A percentile compares a stretch with the other conserved stretches of the same genome.
phyloP scores from a whole-genome alignment of 2,888 invertebrate species.

The Chrysolina americana region DNA sequence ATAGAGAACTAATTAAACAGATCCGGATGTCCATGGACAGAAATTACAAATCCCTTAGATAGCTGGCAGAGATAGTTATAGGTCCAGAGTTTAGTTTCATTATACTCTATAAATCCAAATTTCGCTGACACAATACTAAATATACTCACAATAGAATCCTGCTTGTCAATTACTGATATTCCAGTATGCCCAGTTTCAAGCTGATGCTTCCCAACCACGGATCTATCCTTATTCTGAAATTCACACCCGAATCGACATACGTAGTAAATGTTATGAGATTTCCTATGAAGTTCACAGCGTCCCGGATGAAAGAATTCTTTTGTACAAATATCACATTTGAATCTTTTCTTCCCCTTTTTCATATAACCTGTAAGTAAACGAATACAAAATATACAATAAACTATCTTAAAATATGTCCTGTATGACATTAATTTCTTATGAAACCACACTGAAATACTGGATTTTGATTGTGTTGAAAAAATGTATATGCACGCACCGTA shows the following conservation, averaged over 20 bases:
- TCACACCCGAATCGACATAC: conserved; percentile 70
- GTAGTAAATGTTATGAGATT: conserved; percentile 76
- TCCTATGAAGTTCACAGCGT: conserved; percentile 72
- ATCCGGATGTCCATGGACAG: too few relatives aligned
- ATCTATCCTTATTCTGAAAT: conserved; percentile 67
- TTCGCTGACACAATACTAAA: neutral
- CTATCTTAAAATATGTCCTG: too few relatives aligned
- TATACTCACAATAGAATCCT: conserved; percentile 21
- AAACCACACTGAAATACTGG: neutral
- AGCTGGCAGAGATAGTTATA: too few relatives aligned
- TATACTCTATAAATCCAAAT: too few relatives aligned
- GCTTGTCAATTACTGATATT: conserved; percentile 6
- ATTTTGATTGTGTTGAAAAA: neutral
- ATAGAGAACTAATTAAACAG: too few relatives aligned
- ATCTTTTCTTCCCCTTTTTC: conserved; percentile 55
- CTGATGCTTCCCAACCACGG: conserved; percentile 73
- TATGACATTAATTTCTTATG: too few relatives aligned
- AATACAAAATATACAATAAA: neutral
- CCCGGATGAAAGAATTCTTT: conserved; percentile 71
- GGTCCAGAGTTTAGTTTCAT: too few relatives aligned
- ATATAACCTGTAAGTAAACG: conserved; percentile 38
- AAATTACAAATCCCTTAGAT: too few relatives aligned
- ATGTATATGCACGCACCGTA: conserved; percentile 55
- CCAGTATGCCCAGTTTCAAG: conserved; percentile 71
- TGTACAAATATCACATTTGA: conserved; percentile 72